Evolutionary conservation across 2,888 invertebrate species (phyloP).

Genomic region (Clepsis dumicolana): DNA sequence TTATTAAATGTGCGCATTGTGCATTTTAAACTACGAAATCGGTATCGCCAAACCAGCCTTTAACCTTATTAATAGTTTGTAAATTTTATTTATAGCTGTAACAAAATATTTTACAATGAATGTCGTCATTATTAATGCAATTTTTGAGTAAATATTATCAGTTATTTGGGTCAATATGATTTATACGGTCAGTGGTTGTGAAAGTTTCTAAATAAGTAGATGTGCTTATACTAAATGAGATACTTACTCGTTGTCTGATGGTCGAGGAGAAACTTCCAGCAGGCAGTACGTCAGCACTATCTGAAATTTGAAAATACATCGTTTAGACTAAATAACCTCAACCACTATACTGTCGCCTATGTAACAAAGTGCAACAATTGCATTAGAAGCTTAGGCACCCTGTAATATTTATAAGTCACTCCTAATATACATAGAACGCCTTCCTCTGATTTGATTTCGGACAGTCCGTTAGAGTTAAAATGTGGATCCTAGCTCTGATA

Average conservation of each 20-base stretch:
- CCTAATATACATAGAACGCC: too few relatives aligned
- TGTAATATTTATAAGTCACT: too few relatives aligned
- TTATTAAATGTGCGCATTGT: slow-evolving; percentile 32
- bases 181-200: background rate
- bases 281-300: slow-evolving; percentile 59
- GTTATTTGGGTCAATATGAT: background rate
- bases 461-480: too few relatives aligned
- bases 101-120: background rate
- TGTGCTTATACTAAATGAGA: background rate
- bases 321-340: too few relatives aligned
- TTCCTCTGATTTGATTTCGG: too few relatives aligned
- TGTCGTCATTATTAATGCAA: background rate
- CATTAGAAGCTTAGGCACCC: too few relatives aligned
- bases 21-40: slow-evolving; percentile 12
- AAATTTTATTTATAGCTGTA: background rate
- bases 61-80: background rate
- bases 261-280: slow-evolving; percentile 62
- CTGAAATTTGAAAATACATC: slow-evolving; percentile 59
- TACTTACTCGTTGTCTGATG: slow-evolving; percentile 53
- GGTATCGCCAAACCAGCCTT: slow-evolving; percentile 12
- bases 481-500: too few relatives aligned
- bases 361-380: too few relatives aligned
- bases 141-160: background rate
- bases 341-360: too few relatives aligned
- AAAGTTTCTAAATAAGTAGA: background rate